Evolutionary conservation across 2,797 vertebrate genomes (phyloP).

Genomic region (Mustela erminea): DNA sequence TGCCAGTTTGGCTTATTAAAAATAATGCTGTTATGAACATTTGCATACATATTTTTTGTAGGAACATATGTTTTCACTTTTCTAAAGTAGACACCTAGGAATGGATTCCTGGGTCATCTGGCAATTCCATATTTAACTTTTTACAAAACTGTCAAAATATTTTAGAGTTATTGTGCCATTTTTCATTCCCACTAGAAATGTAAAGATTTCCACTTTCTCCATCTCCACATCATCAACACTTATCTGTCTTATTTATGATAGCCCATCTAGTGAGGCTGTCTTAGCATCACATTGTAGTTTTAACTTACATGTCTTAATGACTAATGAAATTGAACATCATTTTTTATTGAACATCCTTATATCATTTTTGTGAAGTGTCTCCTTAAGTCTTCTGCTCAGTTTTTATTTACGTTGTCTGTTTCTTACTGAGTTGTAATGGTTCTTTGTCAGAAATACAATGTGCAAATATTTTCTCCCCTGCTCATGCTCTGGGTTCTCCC

Average conservation of each 20-base stretch:
- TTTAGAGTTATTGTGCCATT: neutral
- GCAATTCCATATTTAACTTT: slow-evolving; percentile 12
- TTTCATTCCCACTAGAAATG: neutral
- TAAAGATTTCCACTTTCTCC: neutral
- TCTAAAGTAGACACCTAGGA: slow-evolving; percentile 19
- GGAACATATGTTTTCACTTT: slow-evolving; percentile 15
- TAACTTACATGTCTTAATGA: neutral
- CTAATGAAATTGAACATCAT: neutral
- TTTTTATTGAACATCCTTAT: neutral
- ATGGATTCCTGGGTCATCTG: slow-evolving; percentile 26
- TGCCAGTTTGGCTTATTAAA: neutral
- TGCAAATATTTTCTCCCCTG: neutral
- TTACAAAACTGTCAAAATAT: neutral
- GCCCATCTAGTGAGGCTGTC: neutral
- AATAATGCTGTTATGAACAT: slow-evolving; percentile 5
- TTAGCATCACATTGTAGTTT: neutral
- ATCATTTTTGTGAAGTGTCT: slow-evolving; percentile 16
- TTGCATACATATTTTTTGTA: neutral
- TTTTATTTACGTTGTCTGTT: neutral
- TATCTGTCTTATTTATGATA: neutral
- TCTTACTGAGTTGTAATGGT: neutral
- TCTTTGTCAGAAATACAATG: slow-evolving; percentile 26
- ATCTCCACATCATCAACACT: neutral
- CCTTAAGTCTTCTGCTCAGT: neutral
- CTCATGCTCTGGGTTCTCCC: neutral